A percentile compares a stretch with the other conserved stretches of the same genome.
Evolutionary conservation across 2,888 invertebrate species (phyloP).

Genomic region (Dusona sp.): DNA sequence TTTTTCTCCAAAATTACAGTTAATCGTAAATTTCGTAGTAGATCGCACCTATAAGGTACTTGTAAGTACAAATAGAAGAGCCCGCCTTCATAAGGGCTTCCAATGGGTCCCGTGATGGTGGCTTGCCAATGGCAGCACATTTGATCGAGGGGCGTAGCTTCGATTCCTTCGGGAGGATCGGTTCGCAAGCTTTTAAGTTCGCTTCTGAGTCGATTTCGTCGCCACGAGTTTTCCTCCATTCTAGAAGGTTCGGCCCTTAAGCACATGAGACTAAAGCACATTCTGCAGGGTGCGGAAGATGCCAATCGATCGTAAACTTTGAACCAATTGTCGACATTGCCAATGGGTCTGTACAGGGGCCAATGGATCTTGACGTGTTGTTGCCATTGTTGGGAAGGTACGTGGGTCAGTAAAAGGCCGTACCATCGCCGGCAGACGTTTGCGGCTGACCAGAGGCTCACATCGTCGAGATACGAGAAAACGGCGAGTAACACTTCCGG

Average conservation of each 20-base stretch:
- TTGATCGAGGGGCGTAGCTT: constrained; percentile 92
- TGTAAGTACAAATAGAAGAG: constrained; percentile 96
- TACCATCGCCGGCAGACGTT: constrained; percentile 95
- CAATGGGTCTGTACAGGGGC: constrained; percentile 93
- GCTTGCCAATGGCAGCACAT: constrained; percentile 97
- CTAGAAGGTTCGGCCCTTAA: constrained; percentile 88
- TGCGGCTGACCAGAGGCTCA: constrained; percentile 95
- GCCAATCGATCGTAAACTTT: constrained; percentile 88
- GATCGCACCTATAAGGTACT: constrained; percentile 90
- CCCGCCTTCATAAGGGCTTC: constrained; percentile 97
- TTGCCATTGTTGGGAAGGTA: constrained; percentile 92
- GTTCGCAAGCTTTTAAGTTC: constrained; percentile 90
- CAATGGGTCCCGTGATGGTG: constrained; percentile 95
- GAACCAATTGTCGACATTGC: constrained; percentile 91
- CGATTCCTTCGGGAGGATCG: constrained; percentile 94
- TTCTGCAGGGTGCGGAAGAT: constrained; percentile 88
- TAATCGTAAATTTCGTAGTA: neutral
- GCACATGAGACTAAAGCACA: constrained; percentile 94
- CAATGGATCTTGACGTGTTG: constrained; percentile 91
- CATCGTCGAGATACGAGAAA: constrained; percentile 95
- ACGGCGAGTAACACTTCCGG: constrained; percentile 94
- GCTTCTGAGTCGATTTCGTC: constrained; percentile 91
- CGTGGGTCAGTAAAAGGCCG: constrained; percentile 91
- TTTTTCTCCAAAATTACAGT: neutral
- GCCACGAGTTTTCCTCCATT: constrained; percentile 91